A percentile compares a stretch with the other conserved stretches of the same genome.
phyloP scores from a whole-genome alignment of 2,797 vertebrate species.

The Pangasius larnaudii region DNA sequence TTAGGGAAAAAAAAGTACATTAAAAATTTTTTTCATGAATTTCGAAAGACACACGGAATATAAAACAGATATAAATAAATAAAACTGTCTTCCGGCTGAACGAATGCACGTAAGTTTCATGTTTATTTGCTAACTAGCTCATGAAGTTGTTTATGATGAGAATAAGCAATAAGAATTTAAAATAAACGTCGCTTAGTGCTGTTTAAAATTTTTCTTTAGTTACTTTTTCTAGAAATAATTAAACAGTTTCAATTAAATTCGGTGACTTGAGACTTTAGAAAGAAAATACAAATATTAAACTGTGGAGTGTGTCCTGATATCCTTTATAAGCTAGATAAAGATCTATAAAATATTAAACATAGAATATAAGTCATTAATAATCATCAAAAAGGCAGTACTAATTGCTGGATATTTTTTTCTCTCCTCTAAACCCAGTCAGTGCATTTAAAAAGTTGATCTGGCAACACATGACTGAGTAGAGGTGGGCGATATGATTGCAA shows the following conservation, averaged over 20 bases:
- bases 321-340: background rate
- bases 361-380: background rate
- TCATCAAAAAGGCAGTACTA: background rate
- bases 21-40: background rate
- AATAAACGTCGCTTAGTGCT: background rate
- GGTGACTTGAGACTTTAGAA: background rate
- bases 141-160: background rate
- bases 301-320: background rate
- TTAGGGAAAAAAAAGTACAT: background rate
- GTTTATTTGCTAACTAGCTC: background rate
- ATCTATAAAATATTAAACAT: background rate
- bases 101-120: conserved; percentile 1
- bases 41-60: background rate
- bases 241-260: background rate
- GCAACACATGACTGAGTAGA: background rate
- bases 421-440: background rate
- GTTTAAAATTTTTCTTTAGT: background rate
- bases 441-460: background rate
- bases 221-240: background rate
- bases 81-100: background rate
- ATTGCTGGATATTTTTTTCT: background rate
- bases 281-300: background rate
- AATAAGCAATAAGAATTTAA: background rate
- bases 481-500: background rate
- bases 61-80: background rate